Evolutionary conservation across 2,113 vertebrate species (phyloP).

Genomic region (Hippocampus mohnikei): DNA sequence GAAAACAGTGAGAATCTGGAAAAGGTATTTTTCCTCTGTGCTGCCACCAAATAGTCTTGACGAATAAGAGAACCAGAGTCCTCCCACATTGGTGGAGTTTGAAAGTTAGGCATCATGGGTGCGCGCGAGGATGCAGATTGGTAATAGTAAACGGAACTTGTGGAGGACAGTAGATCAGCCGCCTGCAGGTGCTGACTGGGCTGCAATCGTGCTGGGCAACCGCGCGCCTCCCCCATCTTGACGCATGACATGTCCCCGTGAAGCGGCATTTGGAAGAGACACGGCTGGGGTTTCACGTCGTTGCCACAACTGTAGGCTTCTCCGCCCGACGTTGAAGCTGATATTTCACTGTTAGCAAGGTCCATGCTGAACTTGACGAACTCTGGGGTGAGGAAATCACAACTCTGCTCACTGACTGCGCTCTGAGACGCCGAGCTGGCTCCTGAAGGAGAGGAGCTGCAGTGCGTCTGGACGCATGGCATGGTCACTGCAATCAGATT

Average conservation of each 20-base stretch:
- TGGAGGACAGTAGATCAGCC: constrained; percentile 84
- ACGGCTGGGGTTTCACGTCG: constrained; percentile 91
- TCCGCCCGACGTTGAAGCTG: constrained; percentile 80
- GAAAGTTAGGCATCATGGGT: constrained; percentile 77
- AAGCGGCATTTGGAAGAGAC: constrained; percentile 91
- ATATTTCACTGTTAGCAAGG: constrained; percentile 92
- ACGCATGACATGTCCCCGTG: constrained; percentile 85
- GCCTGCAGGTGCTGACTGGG: constrained; percentile 74
- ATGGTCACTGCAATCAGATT: constrained; percentile 77
- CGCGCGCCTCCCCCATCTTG: constrained; percentile 90
- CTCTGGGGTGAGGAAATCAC: constrained; percentile 95
- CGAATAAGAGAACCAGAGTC: constrained; percentile 86
- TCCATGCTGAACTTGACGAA: constrained; percentile 99
- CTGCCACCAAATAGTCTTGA: constrained; percentile 87
- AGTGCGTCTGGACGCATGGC: constrained; percentile 98
- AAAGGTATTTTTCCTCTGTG: constrained; percentile 84
- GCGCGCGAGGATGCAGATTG: constrained; percentile 84
- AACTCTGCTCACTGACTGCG: constrained; percentile 86
- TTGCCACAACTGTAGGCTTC: constrained; percentile 86
- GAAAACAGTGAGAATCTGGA: constrained; percentile 92
- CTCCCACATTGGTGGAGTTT: constrained; percentile 84
- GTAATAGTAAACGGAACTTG: constrained; percentile 90
- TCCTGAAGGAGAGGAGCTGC: constrained; percentile 94
- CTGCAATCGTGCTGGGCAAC: constrained; percentile 80
- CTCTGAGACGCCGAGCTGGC: constrained; percentile 93